A percentile compares a stretch with the other conserved stretches of the same genome.
Conservation (phyloP, 2,888 invertebrate genomes). For the Harpalus rubripes region DNA sequence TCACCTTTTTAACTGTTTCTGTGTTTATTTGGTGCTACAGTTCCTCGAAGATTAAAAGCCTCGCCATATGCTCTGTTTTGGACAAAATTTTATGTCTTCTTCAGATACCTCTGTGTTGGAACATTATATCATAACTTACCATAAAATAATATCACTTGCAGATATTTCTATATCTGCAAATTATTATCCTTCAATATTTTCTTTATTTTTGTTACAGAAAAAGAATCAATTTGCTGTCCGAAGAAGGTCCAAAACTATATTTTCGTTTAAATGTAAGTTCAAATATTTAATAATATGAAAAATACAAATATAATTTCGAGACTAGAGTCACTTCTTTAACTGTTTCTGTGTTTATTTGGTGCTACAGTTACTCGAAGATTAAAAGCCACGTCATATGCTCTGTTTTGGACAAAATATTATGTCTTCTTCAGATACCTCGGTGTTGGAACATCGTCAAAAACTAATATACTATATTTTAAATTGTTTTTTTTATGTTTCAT, state of each 20-base stretch:
- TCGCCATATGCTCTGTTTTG: constrained; percentile 22
- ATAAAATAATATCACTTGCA: too few relatives aligned
- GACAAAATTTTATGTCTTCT: constrained; percentile 12
- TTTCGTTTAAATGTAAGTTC: background rate
- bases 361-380: constrained; percentile 40
- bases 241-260: background rate
- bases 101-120: constrained; percentile 5
- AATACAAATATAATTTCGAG: background rate
- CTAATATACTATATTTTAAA: too few relatives aligned
- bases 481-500: too few relatives aligned
- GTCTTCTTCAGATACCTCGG: constrained; percentile 24
- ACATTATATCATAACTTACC: too few relatives aligned
- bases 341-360: constrained; percentile 30
- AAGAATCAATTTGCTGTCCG: too few relatives aligned
- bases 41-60: constrained; percentile 20
- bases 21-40: constrained; percentile 42
- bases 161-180: too few relatives aligned
- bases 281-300: background rate
- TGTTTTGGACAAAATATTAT: constrained; percentile 8
- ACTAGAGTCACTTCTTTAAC: constrained; percentile 16
- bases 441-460: background rate
- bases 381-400: constrained; percentile 20
- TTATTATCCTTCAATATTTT: too few relatives aligned
- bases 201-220: background rate
- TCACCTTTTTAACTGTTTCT: constrained; percentile 12